Evolutionary conservation across 1,140 invertebrate genomes (phyloP).

Genomic region (Drosophila ambigua): DNA sequence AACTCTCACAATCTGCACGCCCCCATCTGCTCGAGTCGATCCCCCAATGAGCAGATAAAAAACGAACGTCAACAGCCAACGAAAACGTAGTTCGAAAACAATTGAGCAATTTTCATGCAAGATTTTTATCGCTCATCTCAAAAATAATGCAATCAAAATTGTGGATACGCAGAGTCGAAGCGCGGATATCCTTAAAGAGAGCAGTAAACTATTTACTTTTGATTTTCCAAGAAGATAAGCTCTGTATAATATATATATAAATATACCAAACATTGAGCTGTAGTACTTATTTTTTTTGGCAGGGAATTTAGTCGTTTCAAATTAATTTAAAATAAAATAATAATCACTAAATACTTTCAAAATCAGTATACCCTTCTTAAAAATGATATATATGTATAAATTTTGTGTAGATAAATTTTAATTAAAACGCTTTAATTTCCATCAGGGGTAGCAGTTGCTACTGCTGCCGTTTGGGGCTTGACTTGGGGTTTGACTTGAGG

Average conservation of each 20-base stretch:
- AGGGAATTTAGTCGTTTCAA: no score
- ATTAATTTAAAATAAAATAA: no score
- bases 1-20: slow-evolving; percentile 12
- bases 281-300: no score
- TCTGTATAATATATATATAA: no score
- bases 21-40: slow-evolving; percentile 35
- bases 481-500: slow-evolving; percentile 15
- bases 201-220: no score
- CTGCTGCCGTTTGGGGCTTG: slow-evolving; percentile 32
- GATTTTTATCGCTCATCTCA: slow-evolving; percentile 31
- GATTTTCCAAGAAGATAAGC: no score
- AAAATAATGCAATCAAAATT: slow-evolving; percentile 18
- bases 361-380: no score
- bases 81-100: slow-evolving; percentile 23
- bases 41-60: slow-evolving; percentile 49
- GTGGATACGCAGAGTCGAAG: background rate
- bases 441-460: slow-evolving; percentile 22
- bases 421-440: slow-evolving; percentile 17
- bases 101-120: slow-evolving; percentile 61
- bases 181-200: no score
- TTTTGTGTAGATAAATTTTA: slow-evolving; percentile 1
- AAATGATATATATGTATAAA: no score
- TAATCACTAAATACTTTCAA: no score
- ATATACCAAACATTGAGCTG: no score
- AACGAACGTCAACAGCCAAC: slow-evolving; percentile 5